Conservation (phyloP, 2,113 vertebrate genomes). For the Corythoichthys intestinalis region DNA sequence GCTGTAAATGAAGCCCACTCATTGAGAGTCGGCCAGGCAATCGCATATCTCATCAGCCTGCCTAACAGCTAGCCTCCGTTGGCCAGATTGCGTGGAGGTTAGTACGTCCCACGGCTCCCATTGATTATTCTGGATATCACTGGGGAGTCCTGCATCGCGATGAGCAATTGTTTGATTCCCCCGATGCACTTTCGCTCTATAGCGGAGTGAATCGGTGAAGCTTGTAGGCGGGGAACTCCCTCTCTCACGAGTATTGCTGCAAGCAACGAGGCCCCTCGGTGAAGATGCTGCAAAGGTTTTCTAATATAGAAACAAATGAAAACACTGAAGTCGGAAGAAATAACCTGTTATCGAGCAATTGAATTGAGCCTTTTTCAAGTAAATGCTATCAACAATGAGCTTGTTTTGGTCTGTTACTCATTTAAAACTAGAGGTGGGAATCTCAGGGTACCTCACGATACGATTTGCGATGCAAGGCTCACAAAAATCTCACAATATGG, state of each 20-base stretch:
- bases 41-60: slow-evolving; percentile 37
- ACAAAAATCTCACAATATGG: too few species aligned
- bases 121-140: slow-evolving; percentile 45
- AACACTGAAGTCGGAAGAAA: too few species aligned
- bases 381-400: too few species aligned
- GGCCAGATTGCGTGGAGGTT: slow-evolving; percentile 40
- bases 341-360: too few species aligned
- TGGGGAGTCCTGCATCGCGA: slow-evolving; percentile 44
- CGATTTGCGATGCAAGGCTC: too few species aligned
- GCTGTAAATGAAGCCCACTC: slow-evolving; percentile 7
- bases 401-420: too few species aligned
- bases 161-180: slow-evolving; percentile 40
- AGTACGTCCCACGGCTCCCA: slow-evolving; percentile 45
- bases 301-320: too few species aligned
- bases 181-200: slow-evolving; percentile 26
- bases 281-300: too few species aligned
- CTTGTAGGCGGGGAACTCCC: background rate
- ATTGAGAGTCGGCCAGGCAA: slow-evolving; percentile 2
- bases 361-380: too few species aligned
- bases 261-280: slow-evolving; percentile 1
- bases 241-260: background rate
- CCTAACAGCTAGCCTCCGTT: slow-evolving; percentile 20
- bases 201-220: slow-evolving; percentile 26
- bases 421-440: too few species aligned
- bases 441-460: too few species aligned